Base-by-base conservation (phyloP, 2,113 vertebrate species). In the Spea bombifrons region DNA sequence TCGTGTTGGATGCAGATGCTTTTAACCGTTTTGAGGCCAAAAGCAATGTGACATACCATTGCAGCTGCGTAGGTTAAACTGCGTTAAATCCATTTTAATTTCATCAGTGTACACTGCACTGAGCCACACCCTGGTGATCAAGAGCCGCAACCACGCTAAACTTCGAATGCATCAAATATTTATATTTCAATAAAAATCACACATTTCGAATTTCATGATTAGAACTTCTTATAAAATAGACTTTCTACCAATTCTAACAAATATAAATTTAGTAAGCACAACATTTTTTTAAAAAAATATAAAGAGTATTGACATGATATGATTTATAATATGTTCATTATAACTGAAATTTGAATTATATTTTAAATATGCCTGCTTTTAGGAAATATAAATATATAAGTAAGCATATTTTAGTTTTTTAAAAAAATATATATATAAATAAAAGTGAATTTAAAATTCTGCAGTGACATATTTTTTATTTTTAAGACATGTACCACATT, bases 21-120 rank as follows among this genome's bases (percentile, higher is more conserved):
- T 57, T 59, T 12, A 30, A 30, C 30, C 30, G 7, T 59, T 59
- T 13, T 59, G 10, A 59, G 10, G 15, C 9, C 8, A 59, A 59
- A n/a, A 12, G 12, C 12, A 59, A 59, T 59, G 55, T 9, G 15
- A 8, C 15, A 59, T 59, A 9, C 55, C 12, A 13, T 59, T 12
- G 55, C 2, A 9, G 15, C 4, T 73, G 52, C 4, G 7, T 15
- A 55, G 68, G 82, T 78, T 81, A 85, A 85, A 75, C 80, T 83
- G 83, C 67, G 48, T 75, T 83, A 71, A 30, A 48, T 74, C 86
- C 84, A 64, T 68, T 83, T 81, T 81, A 66, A 82, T 87, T 77
- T 81, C 17, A 84, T 71, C 75, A 88, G 83, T 59, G 83, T 81
- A 79, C 84, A 73, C 71, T 77, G 83, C 85, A 86, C 61, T 71